These are phyloP conservation scores for Orestias chungarensis DNA, from an alignment of 2,797 vertebrate genomes.

Conservation along the genomic window DNA sequence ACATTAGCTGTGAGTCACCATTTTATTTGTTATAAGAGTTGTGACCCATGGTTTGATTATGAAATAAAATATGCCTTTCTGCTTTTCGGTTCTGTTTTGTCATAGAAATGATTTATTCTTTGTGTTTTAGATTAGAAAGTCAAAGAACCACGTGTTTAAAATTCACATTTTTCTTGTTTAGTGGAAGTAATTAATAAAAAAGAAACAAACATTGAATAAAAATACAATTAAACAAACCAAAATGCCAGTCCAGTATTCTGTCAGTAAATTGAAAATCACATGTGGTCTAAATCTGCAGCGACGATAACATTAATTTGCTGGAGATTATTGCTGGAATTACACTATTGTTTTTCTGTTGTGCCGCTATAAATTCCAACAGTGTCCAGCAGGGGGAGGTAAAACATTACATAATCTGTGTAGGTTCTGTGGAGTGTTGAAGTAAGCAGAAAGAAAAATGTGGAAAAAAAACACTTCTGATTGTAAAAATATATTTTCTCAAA, in stretches of 20 bases:
- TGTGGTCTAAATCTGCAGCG: background rate
- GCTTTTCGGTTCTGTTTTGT: no score
- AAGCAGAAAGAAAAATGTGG: background rate
- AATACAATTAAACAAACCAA: background rate
- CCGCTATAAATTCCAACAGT: slow-evolving; percentile 21
- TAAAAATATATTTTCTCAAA: background rate
- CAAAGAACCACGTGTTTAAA: no score
- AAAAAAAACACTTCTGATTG: background rate
- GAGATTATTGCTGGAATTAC: background rate
- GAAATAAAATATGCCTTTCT: no score
- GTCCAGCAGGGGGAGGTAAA: slow-evolving; percentile 71
- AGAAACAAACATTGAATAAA: background rate
- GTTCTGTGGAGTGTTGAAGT: background rate
- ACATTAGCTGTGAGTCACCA: no score
- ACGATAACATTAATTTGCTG: no score
- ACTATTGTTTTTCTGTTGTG: background rate
- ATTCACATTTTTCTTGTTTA: background rate
- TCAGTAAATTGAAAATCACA: no score
- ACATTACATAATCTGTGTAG: slow-evolving; percentile 36
- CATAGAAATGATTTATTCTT: no score
- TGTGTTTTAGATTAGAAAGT: no score
- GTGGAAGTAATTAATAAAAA: background rate
- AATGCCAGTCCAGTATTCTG: background rate
- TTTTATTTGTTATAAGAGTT: no score
- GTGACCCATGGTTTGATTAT: no score